These are phyloP conservation scores for Pelodytes ibericus DNA, from an alignment of 2,797 vertebrate species.

Conservation along the genomic window DNA sequence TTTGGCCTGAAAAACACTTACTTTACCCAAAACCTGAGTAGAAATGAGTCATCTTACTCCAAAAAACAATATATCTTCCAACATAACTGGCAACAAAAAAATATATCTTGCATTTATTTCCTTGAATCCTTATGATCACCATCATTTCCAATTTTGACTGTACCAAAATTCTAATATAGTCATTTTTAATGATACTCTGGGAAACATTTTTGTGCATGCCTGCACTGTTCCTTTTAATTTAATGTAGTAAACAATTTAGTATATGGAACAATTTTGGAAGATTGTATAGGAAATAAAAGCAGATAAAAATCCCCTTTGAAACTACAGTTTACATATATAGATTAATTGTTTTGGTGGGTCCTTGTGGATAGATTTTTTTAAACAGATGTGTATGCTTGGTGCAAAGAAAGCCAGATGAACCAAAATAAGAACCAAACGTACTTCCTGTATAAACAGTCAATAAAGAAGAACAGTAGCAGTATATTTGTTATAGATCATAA, in stretches of 20 bases:
- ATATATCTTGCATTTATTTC: constrained; percentile 64
- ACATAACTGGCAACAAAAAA: constrained; percentile 71
- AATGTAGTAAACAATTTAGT: constrained; percentile 16
- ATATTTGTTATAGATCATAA: too few relatives aligned
- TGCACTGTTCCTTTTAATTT: constrained; percentile 24
- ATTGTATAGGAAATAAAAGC: background rate
- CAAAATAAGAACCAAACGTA: too few relatives aligned
- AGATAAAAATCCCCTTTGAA: background rate
- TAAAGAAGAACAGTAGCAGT: too few relatives aligned
- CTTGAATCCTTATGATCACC: constrained; percentile 64
- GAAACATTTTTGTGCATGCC: constrained; percentile 25
- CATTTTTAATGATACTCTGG: constrained; percentile 45
- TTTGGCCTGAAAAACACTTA: constrained; percentile 74
- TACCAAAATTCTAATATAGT: constrained; percentile 33
- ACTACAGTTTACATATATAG: background rate
- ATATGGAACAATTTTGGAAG: background rate
- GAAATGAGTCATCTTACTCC: constrained; percentile 77
- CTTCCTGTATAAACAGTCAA: too few relatives aligned
- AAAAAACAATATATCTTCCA: constrained; percentile 75
- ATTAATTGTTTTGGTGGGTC: background rate
- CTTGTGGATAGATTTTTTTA: background rate
- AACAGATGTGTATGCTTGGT: too few relatives aligned
- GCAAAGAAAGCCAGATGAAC: too few relatives aligned
- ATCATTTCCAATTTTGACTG: constrained; percentile 47
- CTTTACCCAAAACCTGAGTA: constrained; percentile 75